These are phyloP conservation scores for Lithobius niger DNA, from an alignment of 1,140 invertebrate species.

Conservation along the genomic window DNA sequence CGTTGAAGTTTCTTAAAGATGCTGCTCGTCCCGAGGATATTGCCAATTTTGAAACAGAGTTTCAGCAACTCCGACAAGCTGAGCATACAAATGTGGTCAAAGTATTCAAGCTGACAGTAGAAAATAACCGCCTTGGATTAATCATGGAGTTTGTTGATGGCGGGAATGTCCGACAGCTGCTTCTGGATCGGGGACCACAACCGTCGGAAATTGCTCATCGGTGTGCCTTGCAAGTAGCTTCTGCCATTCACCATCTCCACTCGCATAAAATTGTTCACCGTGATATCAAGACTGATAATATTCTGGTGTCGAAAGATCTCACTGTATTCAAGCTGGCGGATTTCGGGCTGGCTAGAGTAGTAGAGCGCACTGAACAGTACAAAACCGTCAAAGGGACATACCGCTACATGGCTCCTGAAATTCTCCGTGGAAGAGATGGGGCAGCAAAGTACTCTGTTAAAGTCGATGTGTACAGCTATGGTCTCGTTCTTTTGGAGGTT, in stretches of 20 bases:
- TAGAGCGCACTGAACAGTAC: slow-evolving; percentile 11
- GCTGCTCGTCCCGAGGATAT: slow-evolving; percentile 7
- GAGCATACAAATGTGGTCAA: slow-evolving; percentile 11
- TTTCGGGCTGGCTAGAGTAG: slow-evolving; percentile 10
- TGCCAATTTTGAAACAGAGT: slow-evolving; percentile 9
- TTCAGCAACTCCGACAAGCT: not conserved
- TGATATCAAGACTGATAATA: slow-evolving; percentile 11
- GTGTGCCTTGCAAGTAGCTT: slow-evolving; percentile 2
- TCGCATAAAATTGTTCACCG: slow-evolving; percentile 8
- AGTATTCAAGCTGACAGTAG: slow-evolving; percentile 13
- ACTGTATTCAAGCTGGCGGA: slow-evolving; percentile 10
- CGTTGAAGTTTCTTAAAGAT: slow-evolving; percentile 10
- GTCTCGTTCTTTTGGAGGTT: slow-evolving; percentile 8
- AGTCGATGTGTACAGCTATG: slow-evolving; percentile 13
- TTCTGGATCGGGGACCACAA: slow-evolving; percentile 3
- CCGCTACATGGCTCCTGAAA: slow-evolving; percentile 11
- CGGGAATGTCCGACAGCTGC: not conserved
- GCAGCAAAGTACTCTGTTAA: slow-evolving; percentile 8
- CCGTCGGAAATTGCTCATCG: not conserved
- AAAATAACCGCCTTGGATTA: slow-evolving; percentile 9
- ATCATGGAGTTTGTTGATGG: slow-evolving; percentile 13
- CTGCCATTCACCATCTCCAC: slow-evolving; percentile 9
- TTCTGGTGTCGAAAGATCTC: slow-evolving; percentile 9
- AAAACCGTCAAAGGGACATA: slow-evolving; percentile 11
- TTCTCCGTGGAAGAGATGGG: not conserved